A percentile compares a stretch with the other conserved stretches of the same genome.
Evolutionary conservation across 2,888 invertebrate species (phyloP).

Genomic region (Tigriopus californicus): DNA sequence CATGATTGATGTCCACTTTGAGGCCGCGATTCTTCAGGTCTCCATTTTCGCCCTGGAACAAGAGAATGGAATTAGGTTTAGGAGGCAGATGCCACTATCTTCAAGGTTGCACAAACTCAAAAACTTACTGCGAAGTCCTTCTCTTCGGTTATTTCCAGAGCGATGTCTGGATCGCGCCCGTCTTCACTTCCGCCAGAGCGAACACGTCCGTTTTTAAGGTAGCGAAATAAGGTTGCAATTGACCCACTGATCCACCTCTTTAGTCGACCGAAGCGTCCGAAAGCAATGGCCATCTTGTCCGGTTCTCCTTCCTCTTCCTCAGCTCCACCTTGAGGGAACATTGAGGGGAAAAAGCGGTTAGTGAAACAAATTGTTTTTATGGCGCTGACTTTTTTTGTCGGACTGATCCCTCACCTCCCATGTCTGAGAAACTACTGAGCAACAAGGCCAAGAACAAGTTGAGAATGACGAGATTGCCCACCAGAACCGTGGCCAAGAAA

Average conservation of each 20-base stretch:
- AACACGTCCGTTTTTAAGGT: slow-evolving; percentile 72
- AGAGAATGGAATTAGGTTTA: neutral
- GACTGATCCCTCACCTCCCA: slow-evolving; percentile 36
- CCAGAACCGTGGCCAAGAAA: slow-evolving; percentile 32
- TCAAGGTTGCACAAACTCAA: slow-evolving; percentile 22
- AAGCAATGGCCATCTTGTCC: slow-evolving; percentile 92
- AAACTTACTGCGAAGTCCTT: slow-evolving; percentile 27
- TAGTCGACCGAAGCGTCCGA: slow-evolving; percentile 79
- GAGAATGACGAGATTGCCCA: slow-evolving; percentile 32
- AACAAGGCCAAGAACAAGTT: slow-evolving; percentile 30
- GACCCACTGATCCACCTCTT: slow-evolving; percentile 66
- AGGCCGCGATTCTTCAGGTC: slow-evolving; percentile 14
- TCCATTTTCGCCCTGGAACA: slow-evolving; percentile 15
- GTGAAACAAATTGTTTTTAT: too few relatives aligned
- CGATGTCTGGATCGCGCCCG: slow-evolving; percentile 41
- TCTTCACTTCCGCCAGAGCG: slow-evolving; percentile 35
- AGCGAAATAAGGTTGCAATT: slow-evolving; percentile 50
- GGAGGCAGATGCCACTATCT: neutral
- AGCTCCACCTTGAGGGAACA: slow-evolving; percentile 79
- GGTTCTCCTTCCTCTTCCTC: slow-evolving; percentile 86
- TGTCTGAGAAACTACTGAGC: slow-evolving; percentile 25
- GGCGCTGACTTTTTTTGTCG: neutral
- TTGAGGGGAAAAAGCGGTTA: slow-evolving; percentile 22
- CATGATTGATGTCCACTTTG: slow-evolving; percentile 12
- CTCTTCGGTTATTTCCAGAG: slow-evolving; percentile 12